Evolutionary conservation across 2,888 invertebrate genomes (phyloP), one percentile per base, ranked within the genome.

Genomic region (Oscheius onirici): DNA sequence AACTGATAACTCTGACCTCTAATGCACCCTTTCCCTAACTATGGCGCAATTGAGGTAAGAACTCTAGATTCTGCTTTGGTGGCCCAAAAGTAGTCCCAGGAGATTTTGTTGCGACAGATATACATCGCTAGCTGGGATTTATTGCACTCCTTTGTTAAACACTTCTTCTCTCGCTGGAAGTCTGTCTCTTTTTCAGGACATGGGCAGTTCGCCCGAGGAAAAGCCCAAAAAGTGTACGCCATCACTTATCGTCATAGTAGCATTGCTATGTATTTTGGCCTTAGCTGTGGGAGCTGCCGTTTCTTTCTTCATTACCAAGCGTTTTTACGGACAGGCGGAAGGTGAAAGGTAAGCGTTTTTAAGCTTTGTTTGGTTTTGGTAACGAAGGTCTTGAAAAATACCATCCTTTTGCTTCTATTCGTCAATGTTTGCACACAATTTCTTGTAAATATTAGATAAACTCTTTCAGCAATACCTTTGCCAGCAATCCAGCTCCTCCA

Each of bases 191-290:
- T 63, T 63, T 49, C 34, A 63, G 63, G 46, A 46, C 13, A 63
- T 63, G 63, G 63, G 63, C 49, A 63, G 49, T 34, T 49, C 63
- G 46, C 63, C 46, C 28, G 63, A 58, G 22, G 58, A 49, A 26
- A 46, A 17, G 13, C 1, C 11, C 15, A 63, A 26, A 28, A 15
- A 17, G 13, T 63, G 63, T 24, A 22, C 63, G 1, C 26, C 49
- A 22, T 17, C 28, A 1, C 26, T 63, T 2, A 20, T 63, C 6
- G 17, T 63, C 3, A 49, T 46, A 2, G 49, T 49, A 13, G 17
- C 20, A 2, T 28, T 44, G 2, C 26, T 49, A 1, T 28, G 46
- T 24, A 26, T 63, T 20, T n/a, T 49, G 15, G 63, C 63, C 3
- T 11, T 63, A 13, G 34, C 24, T 26, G 49, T 34, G 5, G 49